Conservation (phyloP, 2,113 vertebrate genomes). For the Casuarius casuarius region DNA sequence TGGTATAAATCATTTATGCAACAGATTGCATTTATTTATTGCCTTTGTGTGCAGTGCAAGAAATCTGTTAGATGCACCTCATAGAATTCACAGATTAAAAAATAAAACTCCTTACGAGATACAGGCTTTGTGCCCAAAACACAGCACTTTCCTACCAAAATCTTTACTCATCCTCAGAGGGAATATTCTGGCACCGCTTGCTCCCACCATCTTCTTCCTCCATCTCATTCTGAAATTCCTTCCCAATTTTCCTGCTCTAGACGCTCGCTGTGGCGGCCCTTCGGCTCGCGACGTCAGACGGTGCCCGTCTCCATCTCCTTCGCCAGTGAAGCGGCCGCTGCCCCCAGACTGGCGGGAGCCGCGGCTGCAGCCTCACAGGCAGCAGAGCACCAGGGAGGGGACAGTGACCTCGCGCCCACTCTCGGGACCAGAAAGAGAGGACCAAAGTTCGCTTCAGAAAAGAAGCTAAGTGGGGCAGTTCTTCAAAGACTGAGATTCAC, state of each 20-base stretch:
- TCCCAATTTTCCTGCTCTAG: not conserved
- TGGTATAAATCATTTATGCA: constrained; percentile 53
- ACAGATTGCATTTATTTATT: constrained; percentile 64
- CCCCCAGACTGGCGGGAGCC: not conserved
- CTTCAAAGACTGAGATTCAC: constrained; percentile 50
- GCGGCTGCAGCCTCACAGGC: not conserved
- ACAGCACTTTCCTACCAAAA: not conserved
- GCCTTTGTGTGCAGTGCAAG: not conserved
- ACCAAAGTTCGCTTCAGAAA: not conserved
- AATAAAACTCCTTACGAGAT: constrained; percentile 19
- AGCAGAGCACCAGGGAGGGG: not conserved
- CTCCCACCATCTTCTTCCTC: not conserved
- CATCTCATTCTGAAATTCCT: not conserved
- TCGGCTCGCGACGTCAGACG: not conserved
- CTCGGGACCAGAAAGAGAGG: constrained; percentile 13
- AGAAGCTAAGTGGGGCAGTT: constrained; percentile 16
- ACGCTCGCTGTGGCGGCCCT: not conserved
- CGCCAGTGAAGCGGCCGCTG: not conserved
- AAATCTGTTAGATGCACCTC: constrained; percentile 35
- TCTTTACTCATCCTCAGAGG: not conserved
- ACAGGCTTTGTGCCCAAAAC: constrained; percentile 32
- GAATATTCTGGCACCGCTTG: not conserved
- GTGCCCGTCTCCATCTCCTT: not conserved
- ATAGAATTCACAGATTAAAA: constrained; percentile 30
- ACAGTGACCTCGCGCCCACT: not conserved